Base-by-base conservation (phyloP, 2,888 invertebrate genomes). In the Cephus sareptanus region DNA sequence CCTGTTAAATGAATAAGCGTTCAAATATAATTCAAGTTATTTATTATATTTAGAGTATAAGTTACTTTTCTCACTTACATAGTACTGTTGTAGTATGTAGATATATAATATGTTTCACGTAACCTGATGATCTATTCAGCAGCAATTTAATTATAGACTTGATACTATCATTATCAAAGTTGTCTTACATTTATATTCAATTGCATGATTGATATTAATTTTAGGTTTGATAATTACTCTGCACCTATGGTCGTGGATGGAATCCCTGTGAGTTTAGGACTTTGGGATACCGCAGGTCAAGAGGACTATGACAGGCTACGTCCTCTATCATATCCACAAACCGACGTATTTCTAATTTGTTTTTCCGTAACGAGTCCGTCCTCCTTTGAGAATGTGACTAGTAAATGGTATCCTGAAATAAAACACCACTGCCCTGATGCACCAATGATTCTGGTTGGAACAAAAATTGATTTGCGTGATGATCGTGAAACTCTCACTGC, bases 391-490 rank as follows among this genome's bases (percentile, higher is more conserved):
- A 99, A 99, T 94, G 98, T 99, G 83, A 98, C 98, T 90, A 98
- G 98, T 85, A 99, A 99, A 94, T 99, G 99, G 99, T 98, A 98
- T 93, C 99, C 99, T 85, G 99, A 99, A 95, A 98, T 99, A 88
- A 98, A 99, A 93, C 99, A 99, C 93, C 99, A 99, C 92, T 99
- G 99, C 94, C 99, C 99, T 82, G 99, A 99, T 93, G 98, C 99
- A 84, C 99, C 99, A 81, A 98, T 99, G 92, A 97, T 99, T 92
- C 95, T 99, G 93, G 98, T 99, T 92, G 99, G 99, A 89, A 99
- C 99, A 85, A 99, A 99, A 94, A 98, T 99, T 92, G 99, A 99
- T 94, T 95, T 99, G 92, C 94, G 99, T 90, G 99, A 99, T 93
- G 99, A 99, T 92, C 95, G 98, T 91, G 99, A 99, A 93, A 98